Conservation (phyloP, 2,888 invertebrate genomes). For the Mythimna albipuncta region DNA sequence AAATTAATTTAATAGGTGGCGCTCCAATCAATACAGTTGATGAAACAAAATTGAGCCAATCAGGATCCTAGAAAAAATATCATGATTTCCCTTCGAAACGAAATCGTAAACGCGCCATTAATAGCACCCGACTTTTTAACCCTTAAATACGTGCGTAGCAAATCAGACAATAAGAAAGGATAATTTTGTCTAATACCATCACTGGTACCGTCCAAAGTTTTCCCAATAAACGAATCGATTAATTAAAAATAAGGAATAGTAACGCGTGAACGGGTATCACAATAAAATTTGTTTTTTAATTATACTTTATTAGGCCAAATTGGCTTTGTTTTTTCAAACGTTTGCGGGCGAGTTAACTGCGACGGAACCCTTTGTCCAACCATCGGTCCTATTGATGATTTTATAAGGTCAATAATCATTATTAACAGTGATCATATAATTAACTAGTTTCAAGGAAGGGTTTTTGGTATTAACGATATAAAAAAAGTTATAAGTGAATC, state of each 20-base stretch:
- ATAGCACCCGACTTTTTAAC: conserved; percentile 80
- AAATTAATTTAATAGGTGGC: conserved; percentile 72
- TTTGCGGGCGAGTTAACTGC: conserved; percentile 71
- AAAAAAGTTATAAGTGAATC: conserved; percentile 61
- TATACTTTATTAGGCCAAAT: conserved; percentile 87
- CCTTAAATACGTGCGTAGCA: conserved; percentile 77
- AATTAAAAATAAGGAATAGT: conserved; percentile 82
- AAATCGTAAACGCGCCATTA: conserved; percentile 76
- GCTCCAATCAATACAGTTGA: conserved; percentile 70
- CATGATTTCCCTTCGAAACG: conserved; percentile 61
- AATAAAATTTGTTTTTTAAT: conserved; percentile 88
- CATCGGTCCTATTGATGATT: conserved; percentile 89
- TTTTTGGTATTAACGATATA: conserved; percentile 58
- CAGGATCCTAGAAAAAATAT: conserved; percentile 66
- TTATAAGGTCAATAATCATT: conserved; percentile 89
- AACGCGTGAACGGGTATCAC: conserved; percentile 84
- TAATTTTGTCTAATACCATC: conserved; percentile 77
- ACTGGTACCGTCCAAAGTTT: conserved; percentile 75
- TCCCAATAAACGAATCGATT: conserved; percentile 83
- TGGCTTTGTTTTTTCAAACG: conserved; percentile 86
- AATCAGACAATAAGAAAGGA: conserved; percentile 81
- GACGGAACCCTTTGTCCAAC: conserved; percentile 82
- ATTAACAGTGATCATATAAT: conserved; percentile 87
- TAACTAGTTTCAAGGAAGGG: conserved; percentile 83
- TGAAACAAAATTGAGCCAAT: conserved; percentile 71